These are phyloP conservation scores for Ochropacha duplaris DNA, from an alignment of 2,888 invertebrate species.

Conservation along the genomic window DNA sequence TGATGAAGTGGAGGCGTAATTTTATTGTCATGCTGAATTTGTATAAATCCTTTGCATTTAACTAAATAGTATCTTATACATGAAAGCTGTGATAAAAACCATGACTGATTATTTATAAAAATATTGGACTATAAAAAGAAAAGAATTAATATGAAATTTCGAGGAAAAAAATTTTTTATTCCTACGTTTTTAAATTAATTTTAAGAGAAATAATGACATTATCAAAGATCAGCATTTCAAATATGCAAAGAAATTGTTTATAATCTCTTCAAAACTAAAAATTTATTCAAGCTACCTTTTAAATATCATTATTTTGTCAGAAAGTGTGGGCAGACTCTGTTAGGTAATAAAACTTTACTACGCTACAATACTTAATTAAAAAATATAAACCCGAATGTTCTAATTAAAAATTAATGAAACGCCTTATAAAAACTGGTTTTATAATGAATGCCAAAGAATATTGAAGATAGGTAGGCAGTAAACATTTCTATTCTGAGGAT, in stretches of 20 bases:
- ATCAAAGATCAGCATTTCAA: not conserved
- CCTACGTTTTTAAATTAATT: too few species aligned
- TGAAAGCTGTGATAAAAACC: too few species aligned
- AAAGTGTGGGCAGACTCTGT: constrained; percentile 2
- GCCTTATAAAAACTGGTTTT: constrained; percentile 29
- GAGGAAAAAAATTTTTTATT: too few species aligned
- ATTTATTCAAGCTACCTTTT: not conserved
- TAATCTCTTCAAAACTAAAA: not conserved
- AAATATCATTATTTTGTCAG: not conserved
- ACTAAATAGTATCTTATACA: too few species aligned
- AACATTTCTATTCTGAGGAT: not conserved
- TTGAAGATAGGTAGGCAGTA: constrained; percentile 9
- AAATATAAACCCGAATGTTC: constrained; percentile 30
- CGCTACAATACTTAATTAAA: constrained; percentile 41
- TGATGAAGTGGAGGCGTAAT: too few species aligned
- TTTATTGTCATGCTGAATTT: too few species aligned
- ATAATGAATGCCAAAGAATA: constrained; percentile 17
- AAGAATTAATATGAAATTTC: too few species aligned
- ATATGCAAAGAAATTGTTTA: not conserved
- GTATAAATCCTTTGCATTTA: too few species aligned
- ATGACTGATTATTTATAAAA: too few species aligned
- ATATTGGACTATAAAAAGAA: too few species aligned
- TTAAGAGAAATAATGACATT: not conserved
- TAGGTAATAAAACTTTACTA: constrained; percentile 29
- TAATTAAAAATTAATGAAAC: constrained; percentile 40